phyloP scores from a whole-genome alignment of 2,113 vertebrate genomes.

The Cichladusa arquata region DNA sequence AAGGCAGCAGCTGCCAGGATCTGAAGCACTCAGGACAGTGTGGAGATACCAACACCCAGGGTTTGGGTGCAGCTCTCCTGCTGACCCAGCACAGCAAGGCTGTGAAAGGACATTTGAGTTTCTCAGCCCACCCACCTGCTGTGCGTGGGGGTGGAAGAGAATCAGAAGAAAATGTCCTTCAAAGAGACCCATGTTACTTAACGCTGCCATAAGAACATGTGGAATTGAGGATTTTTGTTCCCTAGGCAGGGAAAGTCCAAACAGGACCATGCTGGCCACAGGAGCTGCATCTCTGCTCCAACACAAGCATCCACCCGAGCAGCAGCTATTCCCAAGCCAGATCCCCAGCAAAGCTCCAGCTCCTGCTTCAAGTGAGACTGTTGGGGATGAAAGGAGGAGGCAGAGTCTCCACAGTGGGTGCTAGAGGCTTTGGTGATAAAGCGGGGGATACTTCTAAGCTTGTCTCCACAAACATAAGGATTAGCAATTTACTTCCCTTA shows the following conservation, averaged over 20 bases:
- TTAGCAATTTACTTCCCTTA: conserved; percentile 55
- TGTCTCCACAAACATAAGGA: conserved; percentile 54
- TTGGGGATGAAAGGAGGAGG: not conserved
- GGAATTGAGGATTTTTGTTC: not conserved
- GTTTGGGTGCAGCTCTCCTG: not conserved
- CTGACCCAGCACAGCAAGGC: not conserved
- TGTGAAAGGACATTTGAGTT: not conserved
- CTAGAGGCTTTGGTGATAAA: not conserved
- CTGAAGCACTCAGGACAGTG: not conserved
- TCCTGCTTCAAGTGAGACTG: not conserved
- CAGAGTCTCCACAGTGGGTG: not conserved
- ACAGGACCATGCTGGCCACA: not conserved
- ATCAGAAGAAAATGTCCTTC: not conserved
- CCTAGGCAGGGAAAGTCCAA: not conserved
- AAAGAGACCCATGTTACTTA: not conserved
- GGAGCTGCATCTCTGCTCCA: not conserved
- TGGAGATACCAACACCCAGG: not conserved
- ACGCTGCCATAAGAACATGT: fast-evolving
- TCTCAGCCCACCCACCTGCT: not conserved
- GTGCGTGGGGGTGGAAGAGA: not conserved
- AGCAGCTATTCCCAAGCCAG: not conserved
- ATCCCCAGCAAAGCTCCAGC: not conserved
- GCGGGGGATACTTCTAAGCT: conserved; percentile 25
- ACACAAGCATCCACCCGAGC: not conserved
- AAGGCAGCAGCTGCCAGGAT: not conserved